Evolutionary conservation across 30 jellyfish, hydroid and myxozoan genomes (phyloP).

Genomic region (Phacellophora camtschatica): DNA sequence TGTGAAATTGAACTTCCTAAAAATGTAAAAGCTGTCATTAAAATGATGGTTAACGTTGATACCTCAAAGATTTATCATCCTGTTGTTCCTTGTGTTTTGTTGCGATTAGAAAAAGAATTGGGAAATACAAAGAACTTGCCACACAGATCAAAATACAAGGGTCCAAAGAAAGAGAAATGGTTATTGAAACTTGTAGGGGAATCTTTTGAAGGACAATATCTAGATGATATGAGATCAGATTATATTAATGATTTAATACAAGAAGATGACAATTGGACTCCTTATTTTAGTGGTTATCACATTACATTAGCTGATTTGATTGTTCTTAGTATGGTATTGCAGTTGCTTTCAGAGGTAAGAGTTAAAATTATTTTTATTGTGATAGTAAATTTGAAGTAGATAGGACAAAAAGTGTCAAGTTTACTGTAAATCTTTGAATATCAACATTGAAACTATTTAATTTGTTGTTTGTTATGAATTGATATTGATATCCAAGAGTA

Average conservation of each 20-base stretch:
- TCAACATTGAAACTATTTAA: too few relatives aligned
- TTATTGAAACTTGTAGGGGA: slow-evolving; percentile 1
- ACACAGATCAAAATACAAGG: slow-evolving; percentile 53
- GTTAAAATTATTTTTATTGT: not conserved
- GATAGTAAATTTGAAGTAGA: too few relatives aligned
- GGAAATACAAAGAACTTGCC: slow-evolving; percentile 64
- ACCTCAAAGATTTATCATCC: not conserved
- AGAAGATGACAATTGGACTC: slow-evolving; percentile 49
- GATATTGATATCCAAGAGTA: too few relatives aligned
- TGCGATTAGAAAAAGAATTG: slow-evolving; percentile 64
- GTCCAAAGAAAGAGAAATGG: slow-evolving; percentile 55
- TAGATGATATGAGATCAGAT: not conserved
- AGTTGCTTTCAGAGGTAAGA: slow-evolving; percentile 56
- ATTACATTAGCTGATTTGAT: slow-evolving; percentile 77
- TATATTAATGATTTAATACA: slow-evolving; percentile 7
- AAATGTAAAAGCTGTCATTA: slow-evolving; percentile 5
- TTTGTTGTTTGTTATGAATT: too few relatives aligned
- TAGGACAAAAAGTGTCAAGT: too few relatives aligned
- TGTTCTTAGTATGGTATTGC: slow-evolving; percentile 17
- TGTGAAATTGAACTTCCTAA: slow-evolving; percentile 78
- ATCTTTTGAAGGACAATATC: slow-evolving; percentile 61
- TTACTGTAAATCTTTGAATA: too few relatives aligned
- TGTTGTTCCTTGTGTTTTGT: slow-evolving; percentile 35
- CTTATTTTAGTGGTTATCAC: slow-evolving; percentile 74
- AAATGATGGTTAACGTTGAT: not conserved